A percentile compares a stretch with the other conserved stretches of the same genome.
phyloP scores from a whole-genome alignment of 2,888 invertebrate genomes.

The Eudasyphora cyanicolor region DNA sequence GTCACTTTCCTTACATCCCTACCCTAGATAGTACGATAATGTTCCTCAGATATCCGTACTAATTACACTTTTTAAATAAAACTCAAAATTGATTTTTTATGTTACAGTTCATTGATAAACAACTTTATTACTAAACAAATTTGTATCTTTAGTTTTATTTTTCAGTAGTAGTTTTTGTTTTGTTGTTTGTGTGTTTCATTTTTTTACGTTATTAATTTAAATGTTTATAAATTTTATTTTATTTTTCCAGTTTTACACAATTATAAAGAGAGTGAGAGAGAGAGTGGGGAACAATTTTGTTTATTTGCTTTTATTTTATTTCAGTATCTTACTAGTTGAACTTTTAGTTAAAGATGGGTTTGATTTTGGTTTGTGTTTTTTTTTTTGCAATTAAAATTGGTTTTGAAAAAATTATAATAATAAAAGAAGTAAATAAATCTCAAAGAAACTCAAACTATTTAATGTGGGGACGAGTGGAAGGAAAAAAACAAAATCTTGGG shows the following conservation, averaged over 20 bases:
- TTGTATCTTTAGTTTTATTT: conserved; percentile 47
- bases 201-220: conserved; percentile 33
- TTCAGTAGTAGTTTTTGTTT: conserved; percentile 52
- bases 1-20: too few relatives aligned
- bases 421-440: not conserved
- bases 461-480: too few relatives aligned
- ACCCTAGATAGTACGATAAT: too few relatives aligned
- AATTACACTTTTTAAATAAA: too few relatives aligned
- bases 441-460: not conserved
- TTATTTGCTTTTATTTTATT: conserved; percentile 37
- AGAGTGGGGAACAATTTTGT: not conserved
- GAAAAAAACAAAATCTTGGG: too few relatives aligned
- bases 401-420: not conserved
- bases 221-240: conserved; percentile 39
- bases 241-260: conserved; percentile 25
- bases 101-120: conserved; percentile 67
- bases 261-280: not conserved
- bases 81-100: not conserved
- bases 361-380: conserved; percentile 6
- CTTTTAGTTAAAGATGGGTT: conserved; percentile 10
- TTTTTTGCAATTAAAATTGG: not conserved
- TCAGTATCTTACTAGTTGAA: not conserved
- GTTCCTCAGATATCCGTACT: too few relatives aligned
- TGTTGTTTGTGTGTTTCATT: conserved; percentile 2
- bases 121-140: conserved; percentile 67